These are phyloP conservation scores for Chaetodon trifascialis DNA, from an alignment of 2,113 vertebrate genomes.

Conservation along the genomic window DNA sequence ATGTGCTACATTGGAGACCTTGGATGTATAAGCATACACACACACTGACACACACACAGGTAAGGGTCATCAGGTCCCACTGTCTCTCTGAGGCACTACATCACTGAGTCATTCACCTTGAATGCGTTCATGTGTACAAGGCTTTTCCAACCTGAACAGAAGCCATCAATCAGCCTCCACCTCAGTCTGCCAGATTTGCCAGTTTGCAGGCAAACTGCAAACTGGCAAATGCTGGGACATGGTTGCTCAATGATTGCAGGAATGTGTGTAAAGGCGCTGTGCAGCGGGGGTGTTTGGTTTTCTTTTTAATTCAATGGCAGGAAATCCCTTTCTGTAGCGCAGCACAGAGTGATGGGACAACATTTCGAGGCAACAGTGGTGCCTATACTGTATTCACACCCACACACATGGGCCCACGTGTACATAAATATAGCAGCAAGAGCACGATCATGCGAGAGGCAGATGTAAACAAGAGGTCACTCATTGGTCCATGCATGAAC, in stretches of 20 bases:
- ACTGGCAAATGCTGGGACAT: slow-evolving; percentile 5
- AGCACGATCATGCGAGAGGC: not conserved
- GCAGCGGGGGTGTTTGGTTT: slow-evolving; percentile 18
- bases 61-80: slow-evolving; percentile 52
- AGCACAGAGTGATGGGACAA: slow-evolving; percentile 32
- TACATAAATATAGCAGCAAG: slow-evolving; percentile 46
- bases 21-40: slow-evolving; percentile 19
- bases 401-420: slow-evolving; percentile 25
- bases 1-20: slow-evolving; percentile 42
- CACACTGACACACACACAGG: slow-evolving; percentile 30
- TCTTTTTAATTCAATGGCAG: slow-evolving; percentile 62
- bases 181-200: slow-evolving; percentile 34
- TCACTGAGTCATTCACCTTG: slow-evolving; percentile 67
- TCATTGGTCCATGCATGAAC: slow-evolving; percentile 19
- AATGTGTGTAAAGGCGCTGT: slow-evolving; percentile 21
- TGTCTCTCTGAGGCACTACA: slow-evolving; percentile 49
- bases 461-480: slow-evolving; percentile 35
- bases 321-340: slow-evolving; percentile 70
- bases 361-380: slow-evolving; percentile 2
- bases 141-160: slow-evolving; percentile 58
- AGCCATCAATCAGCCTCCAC: slow-evolving; percentile 62
- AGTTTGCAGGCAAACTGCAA: slow-evolving; percentile 42
- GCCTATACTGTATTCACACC: slow-evolving; percentile 44
- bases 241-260: not conserved
- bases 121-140: slow-evolving; percentile 58